Base-by-base conservation (phyloP, 2,888 invertebrate genomes). In the Sinentomon sp. region DNA sequence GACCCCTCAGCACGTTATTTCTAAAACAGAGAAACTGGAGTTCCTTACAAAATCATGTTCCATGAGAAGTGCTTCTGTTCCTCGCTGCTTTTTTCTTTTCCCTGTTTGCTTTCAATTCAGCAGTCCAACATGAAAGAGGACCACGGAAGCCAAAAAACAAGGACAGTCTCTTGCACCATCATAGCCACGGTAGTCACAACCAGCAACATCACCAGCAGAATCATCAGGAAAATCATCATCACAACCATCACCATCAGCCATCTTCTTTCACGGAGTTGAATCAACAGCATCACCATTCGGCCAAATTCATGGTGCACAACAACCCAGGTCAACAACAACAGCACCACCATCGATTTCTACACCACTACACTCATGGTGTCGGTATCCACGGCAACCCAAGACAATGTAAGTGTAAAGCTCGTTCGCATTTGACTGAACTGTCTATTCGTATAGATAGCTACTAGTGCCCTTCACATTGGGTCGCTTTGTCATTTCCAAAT, bases 111-210 rank as follows among this genome's bases (percentile, higher is more conserved):
- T 20, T 28, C 14, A 28, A 38, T 61, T 36, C 61, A 89, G 89
- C 89, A 51, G 89, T 89, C 38, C 89, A 89, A 56, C 89, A 89
- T 57, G 89, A 89, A 55, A 66, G 89, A 28, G 89, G 89, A 6
- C 89, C 89, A 0, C 65, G 89, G 37, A 87, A 87, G 56, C 82
- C 85, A 5, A 87, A 89, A 71, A 39, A 75, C 18, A 47, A 41
- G 26, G 35, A 13, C 49, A 54, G 36, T n/a, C 39, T 37, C 21
- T 38, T 35, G 17, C 43, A 38, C 36, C 44, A 38, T 33, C 39
- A 23, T 40, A n/a, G n/a, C n/a, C 47, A 41, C 28, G 35, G 14
- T 49, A 54, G 36, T n/a, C 39, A 38, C 21, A 38, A 36, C 18
- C 43, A 38, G 36, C 44, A 38, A 33, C 39, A 23, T 40, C 43